Base-by-base conservation (phyloP, 2,113 vertebrate species). In the Ifrita kowaldi region DNA sequence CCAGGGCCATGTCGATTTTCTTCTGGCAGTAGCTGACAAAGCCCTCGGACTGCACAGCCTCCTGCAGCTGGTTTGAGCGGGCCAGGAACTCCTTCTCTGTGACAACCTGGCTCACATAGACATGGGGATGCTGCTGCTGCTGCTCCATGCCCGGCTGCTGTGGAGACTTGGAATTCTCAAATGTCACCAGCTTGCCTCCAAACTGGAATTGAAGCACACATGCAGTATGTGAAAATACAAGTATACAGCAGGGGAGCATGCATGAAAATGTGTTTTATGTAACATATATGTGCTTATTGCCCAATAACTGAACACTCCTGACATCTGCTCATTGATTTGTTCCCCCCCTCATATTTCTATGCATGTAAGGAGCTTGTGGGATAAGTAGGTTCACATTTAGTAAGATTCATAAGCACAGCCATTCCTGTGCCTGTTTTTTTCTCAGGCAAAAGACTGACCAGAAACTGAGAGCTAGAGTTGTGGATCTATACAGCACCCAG, bases 61-160 rank as follows among this genome's bases (percentile, higher is more conserved):
- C 98, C 98, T 99, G 99, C 75, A 99, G 98, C 89, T 98, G 98
- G 44, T 97, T 97, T 0, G 99, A 99, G 16, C 99, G 98, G 74
- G 96, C 94, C 89, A 99, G 76, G 52, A 99, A 98, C 37, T 98
- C 98, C 7, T 98, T 98, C 95, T 99, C 99, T 0, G 99, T 99
- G 24, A 99, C 98, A 12, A 99, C 99, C 93, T 99, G 99, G 90
- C 99, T 99, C 69, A 99, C 35, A 3, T 98, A 98, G 13, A 99
- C 99, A 0, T 98, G 90, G 4, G 98, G 98, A 4, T 23, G 84
- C 2, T 96, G 63, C 41, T 94, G 97, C 83, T 98, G 98, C 71
- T 97, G 98, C 64, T 98, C 98, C 3, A 96, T 53, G 90, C 97
- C 98, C 3, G 97, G 97, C 89, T 98, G 98, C 90, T 98, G 98